These are phyloP conservation scores for Sarcophaga caerulescens DNA, from an alignment of 2,888 invertebrate species.

Conservation along the genomic window DNA sequence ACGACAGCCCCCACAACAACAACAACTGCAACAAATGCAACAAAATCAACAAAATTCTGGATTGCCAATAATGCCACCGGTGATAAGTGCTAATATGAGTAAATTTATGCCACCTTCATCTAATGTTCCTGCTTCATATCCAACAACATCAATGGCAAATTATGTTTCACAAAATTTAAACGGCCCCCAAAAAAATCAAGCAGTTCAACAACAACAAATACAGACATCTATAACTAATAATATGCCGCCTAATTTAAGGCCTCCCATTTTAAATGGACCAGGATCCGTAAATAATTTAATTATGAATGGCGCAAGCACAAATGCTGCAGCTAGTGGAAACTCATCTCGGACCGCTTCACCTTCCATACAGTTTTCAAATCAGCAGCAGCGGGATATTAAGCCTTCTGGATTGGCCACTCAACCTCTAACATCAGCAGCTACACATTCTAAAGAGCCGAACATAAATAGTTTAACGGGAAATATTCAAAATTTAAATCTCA, in stretches of 20 bases:
- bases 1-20: slow-evolving; percentile 62
- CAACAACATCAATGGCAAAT: slow-evolving; percentile 41
- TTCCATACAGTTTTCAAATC: slow-evolving; percentile 49
- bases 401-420: slow-evolving; percentile 27
- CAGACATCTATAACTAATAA: slow-evolving; percentile 69
- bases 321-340: slow-evolving; percentile 71
- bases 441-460: slow-evolving; percentile 6
- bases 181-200: slow-evolving; percentile 56
- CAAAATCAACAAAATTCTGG: slow-evolving; percentile 65
- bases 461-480: slow-evolving; percentile 69
- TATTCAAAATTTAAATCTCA: slow-evolving; percentile 74
- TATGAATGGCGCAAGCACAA: slow-evolving; percentile 74
- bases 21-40: slow-evolving; percentile 67
- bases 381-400: slow-evolving; percentile 55
- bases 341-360: slow-evolving; percentile 78
- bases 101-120: slow-evolving; percentile 73
- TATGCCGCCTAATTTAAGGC: slow-evolving; percentile 74
- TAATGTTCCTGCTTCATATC: slow-evolving; percentile 27
- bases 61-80: slow-evolving; percentile 43
- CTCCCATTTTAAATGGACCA: slow-evolving; percentile 71
- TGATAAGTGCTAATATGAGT: slow-evolving; percentile 69
- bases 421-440: slow-evolving; percentile 18
- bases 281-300: slow-evolving; percentile 60
- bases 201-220: slow-evolving; percentile 45
- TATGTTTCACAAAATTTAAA: slow-evolving; percentile 52